Base-by-base conservation (phyloP, 2,888 invertebrate species). In the Mimachlamys varia region DNA sequence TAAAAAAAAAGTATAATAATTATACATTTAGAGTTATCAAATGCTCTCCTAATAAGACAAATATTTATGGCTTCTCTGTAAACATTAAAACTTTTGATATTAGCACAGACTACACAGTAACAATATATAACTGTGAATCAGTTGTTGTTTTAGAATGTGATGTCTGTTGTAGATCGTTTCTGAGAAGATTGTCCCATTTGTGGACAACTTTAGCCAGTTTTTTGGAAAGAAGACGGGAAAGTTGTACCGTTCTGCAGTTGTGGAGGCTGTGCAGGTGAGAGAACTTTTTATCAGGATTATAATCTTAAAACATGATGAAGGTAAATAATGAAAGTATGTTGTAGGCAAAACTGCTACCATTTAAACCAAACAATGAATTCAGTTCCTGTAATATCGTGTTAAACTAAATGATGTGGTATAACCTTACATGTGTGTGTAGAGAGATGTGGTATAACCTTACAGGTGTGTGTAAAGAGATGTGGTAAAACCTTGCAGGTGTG, bases 141-240 rank as follows among this genome's bases (percentile, higher is more conserved):
- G 44, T 7, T 44, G 44, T 5, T 44, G 4, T 44, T 44, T 44
- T 44, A 7, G 44, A 44, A 44, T 76, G 27, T 76, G 0, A 19
- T 22, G 3, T 90, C 87, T 44, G 5, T 89, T 89, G 22, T 62
- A 92, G 92, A 62, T 92, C 37, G 12, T 89, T 44, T 89, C 89
- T n/a, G 92, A 92, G n/a, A 92, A 91, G 88, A 91, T 92, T 50
- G 89, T 92, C 17, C 90, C 91, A 38, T 92, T 92, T 90, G 87
- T 88, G 17, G 50, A 89, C 10, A 92, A 90, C 49, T 92, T 89
- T 58, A 88, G n/a, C 22, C 91, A 91, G 49, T 89, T 91, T 12
- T 88, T 50, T 58, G 89, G 38, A 17, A 90, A 89, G 87, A 90
- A 90, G 22, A 91, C 88, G 87, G 92, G 92, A 19, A 89, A 89